Evolutionary conservation across 2,888 invertebrate genomes (phyloP), one percentile per base, ranked within the genome.

Genomic region (Trissoscelio sp.): DNA sequence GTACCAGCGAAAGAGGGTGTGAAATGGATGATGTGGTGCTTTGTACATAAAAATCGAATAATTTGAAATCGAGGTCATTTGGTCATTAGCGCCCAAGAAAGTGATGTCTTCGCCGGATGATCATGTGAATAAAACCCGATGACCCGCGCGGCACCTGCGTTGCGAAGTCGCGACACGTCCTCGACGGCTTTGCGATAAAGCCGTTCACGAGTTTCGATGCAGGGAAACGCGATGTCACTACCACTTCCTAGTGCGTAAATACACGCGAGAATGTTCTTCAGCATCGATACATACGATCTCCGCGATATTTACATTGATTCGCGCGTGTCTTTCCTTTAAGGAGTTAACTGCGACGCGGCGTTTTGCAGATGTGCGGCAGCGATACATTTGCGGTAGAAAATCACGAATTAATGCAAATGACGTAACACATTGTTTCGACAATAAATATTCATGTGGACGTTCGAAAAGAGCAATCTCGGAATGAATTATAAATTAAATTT

Each of bases 231-330:
- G 66, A 70, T 70, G 70, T 82, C 75, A 80, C 80, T 80, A 74
- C 77, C 78, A 78, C 83, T 83, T 83, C 83, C 83, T 83, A 64
- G 73, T 82, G 79, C 77, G 79, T 80, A 62, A 69, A 79, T 79
- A 69, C 48, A 37, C 60, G 69, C 67, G 55, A 79, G 79, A 79
- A 62, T 69, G 67, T 69, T 73, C 44, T 14, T 44, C 42, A 5
- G 28, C 66, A 74, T 74, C 79, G 79, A 28, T 53, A 66, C 73
- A 58, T n/a, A n/a, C n/a, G n/a, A 79, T 72, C 66, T 51, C 44
- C 12, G 51, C 48, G 69, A 64, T 60, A 72, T 73, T 79, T 79
- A 67, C 79, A 79, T 73, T 55, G 79, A 57, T 72, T 57, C 51
- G 28, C 48, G 58, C 79, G 39, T 44, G 58, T 73, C 51, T 73